Evolutionary conservation across 2,888 invertebrate genomes (phyloP).

Genomic region (Lordiphosa andalusiaca): DNA sequence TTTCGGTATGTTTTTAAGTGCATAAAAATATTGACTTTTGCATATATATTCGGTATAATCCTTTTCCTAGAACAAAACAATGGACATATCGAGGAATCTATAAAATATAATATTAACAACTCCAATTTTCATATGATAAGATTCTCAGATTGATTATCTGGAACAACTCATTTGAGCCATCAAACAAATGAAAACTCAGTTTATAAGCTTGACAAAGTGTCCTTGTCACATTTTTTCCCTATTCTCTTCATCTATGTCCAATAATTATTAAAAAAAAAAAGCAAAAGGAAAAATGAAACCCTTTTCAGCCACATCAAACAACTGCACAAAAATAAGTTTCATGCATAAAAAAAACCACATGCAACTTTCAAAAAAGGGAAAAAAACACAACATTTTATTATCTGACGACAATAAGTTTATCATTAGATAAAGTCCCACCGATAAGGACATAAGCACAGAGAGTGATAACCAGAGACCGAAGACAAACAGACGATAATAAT

Average conservation of each 20-base stretch:
- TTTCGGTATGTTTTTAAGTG: no score
- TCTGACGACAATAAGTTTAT: conserved; percentile 68
- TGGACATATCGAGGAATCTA: no score
- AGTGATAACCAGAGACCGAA: conserved; percentile 56
- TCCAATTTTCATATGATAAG: no score
- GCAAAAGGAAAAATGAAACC: not conserved
- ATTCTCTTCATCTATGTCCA: not conserved
- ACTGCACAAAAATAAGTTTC: conserved; percentile 8
- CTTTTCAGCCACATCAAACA: conserved; percentile 24
- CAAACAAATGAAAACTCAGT: not conserved
- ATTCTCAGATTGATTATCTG: no score
- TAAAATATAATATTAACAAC: no score
- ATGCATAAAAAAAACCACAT: conserved; percentile 10
- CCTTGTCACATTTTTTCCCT: not conserved
- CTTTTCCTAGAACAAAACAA: no score
- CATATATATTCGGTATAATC: no score
- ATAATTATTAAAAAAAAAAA: conserved; percentile 16
- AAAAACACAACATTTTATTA: conserved; percentile 47
- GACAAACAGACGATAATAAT: conserved; percentile 72
- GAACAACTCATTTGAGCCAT: no score
- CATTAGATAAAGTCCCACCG: conserved; percentile 62
- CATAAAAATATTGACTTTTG: no score
- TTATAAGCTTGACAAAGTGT: not conserved
- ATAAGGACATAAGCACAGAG: conserved; percentile 62
- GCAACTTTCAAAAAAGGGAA: conserved; percentile 30